Conservation (phyloP, 2,797 vertebrate genomes). For the Orestias chungarensis region DNA sequence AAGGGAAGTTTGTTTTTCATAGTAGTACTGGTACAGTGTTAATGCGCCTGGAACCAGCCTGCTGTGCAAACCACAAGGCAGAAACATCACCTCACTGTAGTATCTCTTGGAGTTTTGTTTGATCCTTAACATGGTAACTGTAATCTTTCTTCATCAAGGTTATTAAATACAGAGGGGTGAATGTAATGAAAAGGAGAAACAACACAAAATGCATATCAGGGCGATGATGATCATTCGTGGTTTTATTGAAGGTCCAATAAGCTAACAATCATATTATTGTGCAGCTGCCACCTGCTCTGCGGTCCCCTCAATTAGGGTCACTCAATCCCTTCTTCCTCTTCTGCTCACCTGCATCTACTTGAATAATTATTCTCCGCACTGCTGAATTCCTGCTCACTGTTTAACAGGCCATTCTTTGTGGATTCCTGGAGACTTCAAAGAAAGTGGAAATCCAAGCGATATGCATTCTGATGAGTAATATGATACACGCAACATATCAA, state of each 20-base stretch:
- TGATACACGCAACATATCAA: background rate
- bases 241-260: background rate
- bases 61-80: constrained; percentile 34
- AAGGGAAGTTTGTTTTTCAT: constrained; percentile 53
- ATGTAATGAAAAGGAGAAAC: background rate
- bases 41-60: constrained; percentile 50
- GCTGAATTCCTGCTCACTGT: background rate
- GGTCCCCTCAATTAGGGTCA: background rate
- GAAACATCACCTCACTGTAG: constrained; percentile 20
- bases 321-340: background rate
- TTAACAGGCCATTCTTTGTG: constrained; percentile 5
- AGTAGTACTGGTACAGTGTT: constrained; percentile 51
- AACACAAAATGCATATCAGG: background rate
- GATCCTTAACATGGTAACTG: constrained; percentile 1
- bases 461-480: background rate
- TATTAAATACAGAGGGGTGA: background rate
- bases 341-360: background rate
- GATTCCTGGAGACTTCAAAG: background rate
- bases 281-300: constrained; percentile 3
- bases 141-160: background rate
- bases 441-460: background rate
- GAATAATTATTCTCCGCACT: background rate
- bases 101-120: constrained; percentile 4
- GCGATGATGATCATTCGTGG: background rate
- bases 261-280: background rate